phyloP scores from a whole-genome alignment of 2,888 invertebrate genomes.

The Calliopum simillimum region DNA sequence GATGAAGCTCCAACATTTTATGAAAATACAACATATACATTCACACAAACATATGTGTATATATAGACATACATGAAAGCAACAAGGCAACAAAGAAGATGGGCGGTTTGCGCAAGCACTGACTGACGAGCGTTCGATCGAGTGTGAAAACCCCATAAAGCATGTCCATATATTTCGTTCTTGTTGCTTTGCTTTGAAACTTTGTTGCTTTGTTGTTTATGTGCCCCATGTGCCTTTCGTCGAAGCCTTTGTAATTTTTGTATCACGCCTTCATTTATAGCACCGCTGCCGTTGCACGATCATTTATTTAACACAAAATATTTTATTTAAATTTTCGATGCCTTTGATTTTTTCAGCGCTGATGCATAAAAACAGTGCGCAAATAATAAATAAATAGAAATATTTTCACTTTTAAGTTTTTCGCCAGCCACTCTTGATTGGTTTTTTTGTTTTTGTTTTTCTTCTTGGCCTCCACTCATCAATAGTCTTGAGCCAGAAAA shows the following conservation, averaged over 20 bases:
- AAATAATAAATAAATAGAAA: conserved; percentile 13
- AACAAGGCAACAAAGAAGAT: too few relatives aligned
- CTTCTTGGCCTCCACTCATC: neutral
- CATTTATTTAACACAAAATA: conserved; percentile 30
- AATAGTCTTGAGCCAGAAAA: neutral
- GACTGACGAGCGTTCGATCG: neutral
- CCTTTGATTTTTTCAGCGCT: conserved; percentile 12
- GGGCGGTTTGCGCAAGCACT: too few relatives aligned
- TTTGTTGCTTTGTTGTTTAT: too few relatives aligned
- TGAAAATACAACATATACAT: too few relatives aligned
- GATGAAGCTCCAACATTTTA: neutral
- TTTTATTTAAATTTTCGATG: conserved; percentile 24
- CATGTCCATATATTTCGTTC: neutral
- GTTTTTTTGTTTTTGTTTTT: neutral
- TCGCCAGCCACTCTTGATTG: neutral
- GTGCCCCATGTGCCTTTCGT: too few relatives aligned
- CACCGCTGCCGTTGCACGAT: neutral
- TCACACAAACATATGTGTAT: too few relatives aligned
- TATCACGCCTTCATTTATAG: neutral
- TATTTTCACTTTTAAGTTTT: neutral
- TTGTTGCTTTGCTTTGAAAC: neutral
- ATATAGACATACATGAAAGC: too few relatives aligned
- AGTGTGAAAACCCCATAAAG: conserved; percentile 22
- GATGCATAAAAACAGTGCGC: neutral
- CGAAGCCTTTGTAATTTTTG: neutral